Conservation (phyloP, 2,888 invertebrate genomes). For the Ophraella communa region DNA sequence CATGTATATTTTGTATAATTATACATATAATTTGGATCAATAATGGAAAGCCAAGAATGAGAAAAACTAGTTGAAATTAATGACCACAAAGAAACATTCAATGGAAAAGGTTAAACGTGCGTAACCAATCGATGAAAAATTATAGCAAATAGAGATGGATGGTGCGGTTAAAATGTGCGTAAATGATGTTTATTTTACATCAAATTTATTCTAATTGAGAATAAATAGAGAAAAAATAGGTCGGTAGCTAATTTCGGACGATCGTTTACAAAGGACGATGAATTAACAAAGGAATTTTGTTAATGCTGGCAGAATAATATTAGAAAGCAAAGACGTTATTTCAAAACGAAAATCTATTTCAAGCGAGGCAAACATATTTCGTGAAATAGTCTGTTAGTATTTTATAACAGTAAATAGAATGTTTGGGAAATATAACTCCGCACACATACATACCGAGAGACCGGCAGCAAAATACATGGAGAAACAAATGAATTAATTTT, state of each 20-base stretch:
- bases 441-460: not conserved
- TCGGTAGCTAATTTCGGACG: not conserved
- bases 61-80: too few species aligned
- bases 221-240: not conserved
- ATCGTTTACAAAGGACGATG: not conserved
- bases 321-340: not conserved
- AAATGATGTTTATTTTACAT: not conserved
- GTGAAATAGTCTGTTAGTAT: not conserved
- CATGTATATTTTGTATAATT: too few species aligned
- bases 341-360: not conserved
- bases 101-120: too few species aligned
- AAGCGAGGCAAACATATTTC: not conserved
- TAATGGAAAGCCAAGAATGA: too few species aligned
- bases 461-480: not conserved
- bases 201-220: not conserved
- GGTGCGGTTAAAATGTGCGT: too few species aligned
- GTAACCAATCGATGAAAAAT: too few species aligned
- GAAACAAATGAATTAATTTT: not conserved
- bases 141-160: too few species aligned
- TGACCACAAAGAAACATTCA: too few species aligned
- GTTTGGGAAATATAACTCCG: not conserved
- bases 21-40: too few species aligned
- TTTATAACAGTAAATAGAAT: not conserved
- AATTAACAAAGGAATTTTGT: not conserved
- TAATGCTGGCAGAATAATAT: not conserved